Percentiles rank a stretch among this genome's conserved stretches.
These are phyloP conservation scores for Tyrophagus putrescentiae DNA, from an alignment of 1,140 invertebrate species.

Conservation along the genomic window DNA sequence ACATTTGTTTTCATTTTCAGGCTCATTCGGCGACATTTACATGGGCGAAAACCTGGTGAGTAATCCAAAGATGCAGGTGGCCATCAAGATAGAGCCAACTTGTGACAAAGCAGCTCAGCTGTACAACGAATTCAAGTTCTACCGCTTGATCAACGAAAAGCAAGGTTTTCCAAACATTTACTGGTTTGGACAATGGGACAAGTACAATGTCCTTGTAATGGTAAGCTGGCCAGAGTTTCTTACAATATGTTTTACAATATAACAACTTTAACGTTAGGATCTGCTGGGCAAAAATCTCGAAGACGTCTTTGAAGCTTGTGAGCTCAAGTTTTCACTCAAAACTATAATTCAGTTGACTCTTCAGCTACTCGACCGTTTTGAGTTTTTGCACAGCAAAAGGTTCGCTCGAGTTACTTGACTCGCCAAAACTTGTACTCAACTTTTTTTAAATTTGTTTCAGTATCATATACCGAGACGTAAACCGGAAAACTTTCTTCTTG, in stretches of 20 bases:
- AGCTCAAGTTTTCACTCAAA: conserved; percentile 26
- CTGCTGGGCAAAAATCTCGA: conserved; percentile 28
- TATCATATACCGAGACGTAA: conserved; percentile 60
- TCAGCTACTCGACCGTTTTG: conserved; percentile 77
- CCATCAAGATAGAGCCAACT: conserved; percentile 19
- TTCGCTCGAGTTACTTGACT: conserved; percentile 55
- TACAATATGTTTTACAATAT: too few relatives aligned
- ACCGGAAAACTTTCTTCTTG: conserved; percentile 99
- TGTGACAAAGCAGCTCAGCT: conserved; percentile 13
- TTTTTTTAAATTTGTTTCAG: neutral
- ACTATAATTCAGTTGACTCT: conserved; percentile 79
- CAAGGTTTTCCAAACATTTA: conserved; percentile 1
- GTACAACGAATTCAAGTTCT: conserved; percentile 12
- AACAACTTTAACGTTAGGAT: too few relatives aligned
- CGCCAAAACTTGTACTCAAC: neutral
- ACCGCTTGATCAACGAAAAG: conserved; percentile 20
- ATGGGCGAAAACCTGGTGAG: neutral
- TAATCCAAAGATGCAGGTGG: conserved; percentile 15
- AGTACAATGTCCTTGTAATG: conserved; percentile 26
- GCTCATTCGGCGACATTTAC: conserved; percentile 8
- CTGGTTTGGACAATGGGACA: conserved; percentile 10
- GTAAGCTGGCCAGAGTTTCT: too few relatives aligned
- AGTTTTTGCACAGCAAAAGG: conserved; percentile 98
- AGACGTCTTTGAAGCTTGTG: conserved; percentile 28
- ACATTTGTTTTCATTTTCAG: too few relatives aligned